Conservation (phyloP, 2,888 invertebrate genomes). For the Chrysotoxum bicinctum region DNA sequence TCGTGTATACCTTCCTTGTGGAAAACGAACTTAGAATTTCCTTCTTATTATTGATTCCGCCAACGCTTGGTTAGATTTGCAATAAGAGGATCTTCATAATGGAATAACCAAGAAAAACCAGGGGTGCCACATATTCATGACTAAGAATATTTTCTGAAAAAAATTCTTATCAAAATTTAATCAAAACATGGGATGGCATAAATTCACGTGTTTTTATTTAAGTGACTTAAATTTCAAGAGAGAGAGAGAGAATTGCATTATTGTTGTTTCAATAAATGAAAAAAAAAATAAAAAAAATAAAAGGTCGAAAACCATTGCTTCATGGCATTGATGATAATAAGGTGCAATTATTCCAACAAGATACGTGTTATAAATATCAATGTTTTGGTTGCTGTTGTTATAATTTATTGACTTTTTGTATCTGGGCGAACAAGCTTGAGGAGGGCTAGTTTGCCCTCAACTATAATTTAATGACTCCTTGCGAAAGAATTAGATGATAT, state of each 20-base stretch:
- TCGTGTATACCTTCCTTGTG: neutral
- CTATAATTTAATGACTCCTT: neutral
- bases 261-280: neutral
- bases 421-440: neutral
- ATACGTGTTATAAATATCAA: conserved; percentile 39
- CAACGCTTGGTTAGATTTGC: neutral
- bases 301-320: conserved; percentile 36
- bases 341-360: conserved; percentile 30
- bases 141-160: neutral
- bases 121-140: neutral
- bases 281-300: neutral
- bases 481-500: neutral
- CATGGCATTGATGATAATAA: conserved; percentile 15
- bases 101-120: neutral
- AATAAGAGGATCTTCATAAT: conserved; percentile 6
- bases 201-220: neutral
- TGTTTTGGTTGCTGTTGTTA: neutral
- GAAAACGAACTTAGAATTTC: conserved; percentile 7
- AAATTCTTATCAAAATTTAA: neutral
- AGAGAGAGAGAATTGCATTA: neutral
- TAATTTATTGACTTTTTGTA: neutral
- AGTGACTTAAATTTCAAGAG: neutral
- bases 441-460: conserved; percentile 27
- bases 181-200: neutral
- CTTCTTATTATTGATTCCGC: conserved; percentile 8